Conservation (phyloP, 1,140 invertebrate species). For the Pachyrhynchus sulphureomaculatus region DNA sequence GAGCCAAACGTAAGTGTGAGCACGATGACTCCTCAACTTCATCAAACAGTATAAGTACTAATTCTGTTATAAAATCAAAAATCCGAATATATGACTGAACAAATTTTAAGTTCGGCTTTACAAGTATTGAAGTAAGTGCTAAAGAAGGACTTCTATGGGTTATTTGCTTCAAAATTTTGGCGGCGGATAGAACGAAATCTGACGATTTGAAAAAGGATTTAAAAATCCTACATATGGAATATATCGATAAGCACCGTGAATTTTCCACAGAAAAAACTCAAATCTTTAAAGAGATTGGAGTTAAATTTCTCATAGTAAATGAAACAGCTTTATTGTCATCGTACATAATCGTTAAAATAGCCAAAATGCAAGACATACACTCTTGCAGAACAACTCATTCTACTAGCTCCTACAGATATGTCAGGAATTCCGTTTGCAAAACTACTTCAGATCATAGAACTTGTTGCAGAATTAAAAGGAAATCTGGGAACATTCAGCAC, state of each 20-base stretch:
- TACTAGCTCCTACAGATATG: slow-evolving; percentile 13
- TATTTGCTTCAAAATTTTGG: slow-evolving; percentile 7
- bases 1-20: too few relatives aligned
- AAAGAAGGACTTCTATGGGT: slow-evolving; percentile 1
- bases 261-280: slow-evolving; percentile 7
- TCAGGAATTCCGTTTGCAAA: slow-evolving; percentile 24
- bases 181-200: background rate
- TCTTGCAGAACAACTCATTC: background rate
- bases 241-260: slow-evolving; percentile 1
- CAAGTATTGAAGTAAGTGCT: background rate
- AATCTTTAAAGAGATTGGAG: background rate
- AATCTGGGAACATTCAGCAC: slow-evolving; percentile 18
- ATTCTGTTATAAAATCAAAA: slow-evolving; percentile 4
- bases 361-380: too few relatives aligned
- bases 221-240: slow-evolving; percentile 4
- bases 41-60: too few relatives aligned
- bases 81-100: slow-evolving; percentile 2
- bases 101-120: too few relatives aligned
- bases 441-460: slow-evolving; percentile 31
- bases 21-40: too few relatives aligned
- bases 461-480: slow-evolving; percentile 21
- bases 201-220: slow-evolving; percentile 1
- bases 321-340: background rate
- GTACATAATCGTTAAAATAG: slow-evolving; percentile 5
- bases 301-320: background rate